Base-by-base conservation (phyloP, 1,140 invertebrate species). In the Drosophila fuyamai region DNA sequence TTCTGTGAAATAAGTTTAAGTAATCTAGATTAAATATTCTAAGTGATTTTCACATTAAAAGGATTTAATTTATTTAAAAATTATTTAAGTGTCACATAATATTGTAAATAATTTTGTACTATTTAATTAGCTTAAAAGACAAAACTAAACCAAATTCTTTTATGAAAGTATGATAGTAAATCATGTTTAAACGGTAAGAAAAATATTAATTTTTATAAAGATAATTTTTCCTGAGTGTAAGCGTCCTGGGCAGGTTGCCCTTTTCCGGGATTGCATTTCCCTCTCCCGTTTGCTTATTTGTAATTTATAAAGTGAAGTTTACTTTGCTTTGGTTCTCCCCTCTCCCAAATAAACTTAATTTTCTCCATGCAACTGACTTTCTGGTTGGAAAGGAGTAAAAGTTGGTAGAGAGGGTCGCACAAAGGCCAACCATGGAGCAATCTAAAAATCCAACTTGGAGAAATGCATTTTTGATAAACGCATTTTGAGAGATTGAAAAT, bases 281-380 rank as follows among this genome's bases (percentile, higher is more conserved):
- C 44, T 44, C 27, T 62, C 43, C 51, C 68, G 51, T 56, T 76
- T 82, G 83, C 83, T 86, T 86, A 86, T 86, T 88, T 86, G 79
- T 86, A 86, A 86, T 88, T 86, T 88, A 88, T 88, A 83, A 86
- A 86, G 76, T 82, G 56, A 76, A 88, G 76, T 79, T 83, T 88
- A 70, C 66, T 79, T 76, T 79, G 57, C 56, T 79, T 53, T 51
- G 62, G 77, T 41, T 68, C 53, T 40, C 14, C 27, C 16, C 50
- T 38, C 27, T 48, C 5, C 48, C 41, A 18, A 54, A 61, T 18
- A 68, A 70, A 48, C 65, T 57, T 56, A 48, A 71, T 57, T 70
- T 71, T 36, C 65, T 36, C 29, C 29, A 57, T 48, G 44, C 12
- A 70, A 50, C 27, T 13, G 29, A 38, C n/a, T 65, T 65, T 36